These are phyloP conservation scores for Ectropis grisescens DNA, from an alignment of 1,140 invertebrate genomes.

Conservation along the genomic window DNA sequence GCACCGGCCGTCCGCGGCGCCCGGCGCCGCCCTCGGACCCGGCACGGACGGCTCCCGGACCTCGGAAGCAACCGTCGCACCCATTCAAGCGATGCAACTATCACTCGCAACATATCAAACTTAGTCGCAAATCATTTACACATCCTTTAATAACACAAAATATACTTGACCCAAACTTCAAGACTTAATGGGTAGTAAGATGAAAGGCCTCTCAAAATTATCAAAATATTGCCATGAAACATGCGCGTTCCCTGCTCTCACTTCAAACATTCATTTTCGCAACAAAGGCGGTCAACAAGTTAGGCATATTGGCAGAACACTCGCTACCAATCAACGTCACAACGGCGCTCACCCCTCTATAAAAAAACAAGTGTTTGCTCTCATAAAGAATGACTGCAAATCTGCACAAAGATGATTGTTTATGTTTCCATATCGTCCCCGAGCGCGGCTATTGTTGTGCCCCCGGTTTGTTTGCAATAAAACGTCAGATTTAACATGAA, in stretches of 20 bases:
- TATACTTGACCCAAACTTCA: too few relatives aligned
- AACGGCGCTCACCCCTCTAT: constrained; percentile 43
- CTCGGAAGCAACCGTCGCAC: too few relatives aligned
- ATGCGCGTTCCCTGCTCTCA: constrained; percentile 11
- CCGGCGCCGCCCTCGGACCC: constrained; percentile 21
- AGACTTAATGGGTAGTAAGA: too few relatives aligned
- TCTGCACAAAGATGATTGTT: constrained; percentile 63
- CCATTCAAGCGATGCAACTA: too few relatives aligned
- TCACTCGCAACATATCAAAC: too few relatives aligned
- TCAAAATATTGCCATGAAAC: constrained; percentile 13
- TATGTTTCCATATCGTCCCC: constrained; percentile 53
- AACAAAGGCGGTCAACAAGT: constrained; percentile 54
- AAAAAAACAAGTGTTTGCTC: constrained; percentile 55
- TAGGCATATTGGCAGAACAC: constrained; percentile 60
- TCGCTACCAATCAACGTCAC: constrained; percentile 58
- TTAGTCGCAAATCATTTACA: too few relatives aligned
- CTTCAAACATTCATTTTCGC: constrained; percentile 52
- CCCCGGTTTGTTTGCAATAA: constrained; percentile 43
- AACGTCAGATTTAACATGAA: constrained; percentile 59
- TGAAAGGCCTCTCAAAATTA: too few relatives aligned
- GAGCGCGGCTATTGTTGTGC: constrained; percentile 35
- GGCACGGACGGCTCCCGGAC: constrained; percentile 1
- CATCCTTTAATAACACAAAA: too few relatives aligned
- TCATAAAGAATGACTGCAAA: constrained; percentile 64
- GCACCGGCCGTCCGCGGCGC: constrained; percentile 11